Evolutionary conservation across 2,113 vertebrate species (phyloP), one percentile per base, ranked within the genome.

Genomic region (Cyanoliseus patagonus): DNA sequence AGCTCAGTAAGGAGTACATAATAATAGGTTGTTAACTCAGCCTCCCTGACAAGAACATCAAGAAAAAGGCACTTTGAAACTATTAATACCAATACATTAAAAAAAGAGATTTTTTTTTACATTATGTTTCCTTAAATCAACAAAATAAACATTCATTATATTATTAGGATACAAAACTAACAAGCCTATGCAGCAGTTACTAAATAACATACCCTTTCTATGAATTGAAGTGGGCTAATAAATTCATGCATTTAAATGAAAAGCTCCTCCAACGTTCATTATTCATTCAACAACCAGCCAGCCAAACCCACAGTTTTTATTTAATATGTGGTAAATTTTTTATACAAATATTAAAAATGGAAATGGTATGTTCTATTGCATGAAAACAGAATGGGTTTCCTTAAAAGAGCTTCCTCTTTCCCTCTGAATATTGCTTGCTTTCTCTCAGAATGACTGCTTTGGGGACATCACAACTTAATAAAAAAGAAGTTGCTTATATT

Each of bases 61-160:
- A 93, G 88, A 93, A 98, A 98, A 98, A 96, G 98, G 97, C 97
- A 97, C 97, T 97, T 97, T 94, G 93, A 97, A 98, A 95, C 74
- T 94, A 96, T 95, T 97, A 98, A 95, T 94, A 95, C 72, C 96
- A 97, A 96, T 23, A 83, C 27, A 90, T 88, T 42, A 59, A 69
- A 87, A 87, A 85, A 66, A 85, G 18, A 64, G 18, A 41, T 83
- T 37, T 93, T 42, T 42, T 93, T 80, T 73, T 88, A 94, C 49
- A 84, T 41, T 72, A 73, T 19, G 41, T 41, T 53, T 94, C 31
- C 91, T 95, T 94, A 92, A 82, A 70, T 77, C 69, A 89, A 86
- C 72, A 70, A 83, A 94, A 89, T 90, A 93, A 87, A 59, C 28
- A 80, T 72, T 91, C 47, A 73, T 93, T 70, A 77, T 82, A 90